A percentile compares a stretch with the other conserved stretches of the same genome.
These are phyloP conservation scores for Xenopus petersii DNA, from an alignment of 2,797 vertebrate species.

Conservation along the genomic window DNA sequence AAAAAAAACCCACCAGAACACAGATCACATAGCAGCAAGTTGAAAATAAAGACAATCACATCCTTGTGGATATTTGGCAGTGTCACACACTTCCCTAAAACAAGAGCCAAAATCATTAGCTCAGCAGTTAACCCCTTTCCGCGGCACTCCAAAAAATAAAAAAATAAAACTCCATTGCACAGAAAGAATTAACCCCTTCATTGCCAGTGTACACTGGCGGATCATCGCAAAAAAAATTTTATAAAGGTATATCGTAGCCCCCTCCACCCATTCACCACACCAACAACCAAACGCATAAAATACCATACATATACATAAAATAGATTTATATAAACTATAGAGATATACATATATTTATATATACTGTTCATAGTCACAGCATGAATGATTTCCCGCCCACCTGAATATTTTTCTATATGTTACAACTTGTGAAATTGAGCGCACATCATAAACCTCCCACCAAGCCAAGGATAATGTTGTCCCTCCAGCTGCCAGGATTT, in stretches of 20 bases:
- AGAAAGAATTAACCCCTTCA: no score
- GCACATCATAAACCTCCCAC: no score
- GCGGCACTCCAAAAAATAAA: neutral
- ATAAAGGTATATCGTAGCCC: no score
- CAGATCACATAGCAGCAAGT: slow-evolving; percentile 50
- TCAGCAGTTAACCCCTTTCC: slow-evolving; percentile 20
- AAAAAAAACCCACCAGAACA: slow-evolving; percentile 44
- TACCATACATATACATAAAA: no score
- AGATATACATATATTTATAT: neutral
- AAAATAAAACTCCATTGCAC: no score
- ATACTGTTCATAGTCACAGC: neutral
- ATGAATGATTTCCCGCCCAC: neutral
- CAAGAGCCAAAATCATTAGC: slow-evolving; percentile 2
- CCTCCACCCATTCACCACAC: neutral
- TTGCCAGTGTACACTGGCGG: no score
- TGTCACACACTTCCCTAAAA: slow-evolving; percentile 33
- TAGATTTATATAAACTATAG: no score
- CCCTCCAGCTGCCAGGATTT: no score
- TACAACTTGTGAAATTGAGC: no score
- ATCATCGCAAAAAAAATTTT: no score
- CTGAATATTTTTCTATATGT: no score
- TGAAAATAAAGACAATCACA: slow-evolving; percentile 50
- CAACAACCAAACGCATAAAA: neutral
- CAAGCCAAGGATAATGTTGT: no score
- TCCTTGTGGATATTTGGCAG: slow-evolving; percentile 35